Evolutionary conservation across 2,113 vertebrate species (phyloP).

Genomic region (Malurus melanocephalus): DNA sequence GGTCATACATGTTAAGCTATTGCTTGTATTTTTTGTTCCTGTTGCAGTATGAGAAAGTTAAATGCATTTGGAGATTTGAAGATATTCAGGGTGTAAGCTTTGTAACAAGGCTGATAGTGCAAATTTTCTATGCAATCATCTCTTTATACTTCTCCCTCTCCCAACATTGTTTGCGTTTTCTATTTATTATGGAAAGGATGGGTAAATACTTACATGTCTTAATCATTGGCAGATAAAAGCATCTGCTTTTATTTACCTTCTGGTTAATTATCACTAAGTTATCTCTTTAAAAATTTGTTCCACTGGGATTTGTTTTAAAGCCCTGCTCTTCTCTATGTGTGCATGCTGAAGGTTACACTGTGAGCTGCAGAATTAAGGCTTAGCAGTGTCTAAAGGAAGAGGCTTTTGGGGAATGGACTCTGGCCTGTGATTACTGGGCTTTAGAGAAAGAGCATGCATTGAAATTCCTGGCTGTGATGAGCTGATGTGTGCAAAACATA

Average conservation of each 20-base stretch:
- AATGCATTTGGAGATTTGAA: background rate
- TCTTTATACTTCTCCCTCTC: background rate
- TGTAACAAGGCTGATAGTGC: background rate
- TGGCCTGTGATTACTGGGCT: background rate
- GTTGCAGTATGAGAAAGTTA: background rate
- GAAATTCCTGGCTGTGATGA: background rate
- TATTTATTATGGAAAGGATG: background rate
- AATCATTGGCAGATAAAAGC: background rate
- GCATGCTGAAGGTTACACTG: background rate
- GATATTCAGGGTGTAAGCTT: background rate
- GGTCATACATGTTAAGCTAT: background rate
- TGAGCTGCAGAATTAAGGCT: background rate
- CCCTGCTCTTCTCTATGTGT: background rate
- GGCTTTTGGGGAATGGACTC: background rate
- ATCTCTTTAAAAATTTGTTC: background rate
- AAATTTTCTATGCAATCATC: background rate
- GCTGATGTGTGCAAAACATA: background rate
- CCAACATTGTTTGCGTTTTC: background rate
- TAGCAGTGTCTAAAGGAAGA: background rate
- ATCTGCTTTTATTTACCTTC: background rate
- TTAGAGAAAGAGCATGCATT: background rate
- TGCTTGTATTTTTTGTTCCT: background rate
- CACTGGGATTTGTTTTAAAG: background rate
- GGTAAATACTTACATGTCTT: background rate
- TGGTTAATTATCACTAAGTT: background rate